A percentile compares a stretch with the other conserved stretches of the same genome.
Conservation (phyloP, 1,140 invertebrate genomes). For the Ostrea edulis region DNA sequence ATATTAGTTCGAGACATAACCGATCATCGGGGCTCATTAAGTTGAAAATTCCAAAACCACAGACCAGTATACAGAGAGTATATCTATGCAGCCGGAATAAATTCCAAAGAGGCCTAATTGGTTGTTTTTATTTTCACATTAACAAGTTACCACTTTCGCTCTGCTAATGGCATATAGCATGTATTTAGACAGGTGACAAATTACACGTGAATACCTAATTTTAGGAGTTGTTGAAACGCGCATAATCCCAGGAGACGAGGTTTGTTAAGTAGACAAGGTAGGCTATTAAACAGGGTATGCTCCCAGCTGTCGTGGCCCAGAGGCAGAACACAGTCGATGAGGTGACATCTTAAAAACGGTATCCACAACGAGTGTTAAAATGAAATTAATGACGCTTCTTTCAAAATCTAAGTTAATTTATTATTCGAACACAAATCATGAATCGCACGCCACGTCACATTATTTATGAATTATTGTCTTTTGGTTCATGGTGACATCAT, state of each 20-base stretch:
- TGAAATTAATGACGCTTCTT: background rate
- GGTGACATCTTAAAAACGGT: background rate
- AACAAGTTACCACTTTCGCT: constrained; percentile 8
- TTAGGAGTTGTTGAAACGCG: background rate
- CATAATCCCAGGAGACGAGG: background rate
- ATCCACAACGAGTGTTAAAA: background rate
- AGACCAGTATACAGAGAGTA: background rate
- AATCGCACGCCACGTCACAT: background rate
- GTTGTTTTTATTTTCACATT: constrained; percentile 14
- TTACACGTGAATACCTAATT: constrained; percentile 23
- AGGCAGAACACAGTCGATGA: background rate
- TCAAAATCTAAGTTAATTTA: background rate
- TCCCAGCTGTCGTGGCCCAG: background rate
- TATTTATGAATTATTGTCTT: background rate
- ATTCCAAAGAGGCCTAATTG: background rate
- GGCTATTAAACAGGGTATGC: background rate
- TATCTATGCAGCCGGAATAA: background rate
- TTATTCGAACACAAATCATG: background rate
- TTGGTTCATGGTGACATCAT: background rate
- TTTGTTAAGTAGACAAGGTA: background rate
- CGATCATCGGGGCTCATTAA: background rate
- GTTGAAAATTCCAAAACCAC: background rate
- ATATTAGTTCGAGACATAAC: background rate
- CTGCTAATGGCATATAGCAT: constrained; percentile 10
- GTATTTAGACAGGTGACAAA: constrained; percentile 5